phyloP scores from a whole-genome alignment of 2,797 vertebrate species.

The Pseudocheirus occidentalis region DNA sequence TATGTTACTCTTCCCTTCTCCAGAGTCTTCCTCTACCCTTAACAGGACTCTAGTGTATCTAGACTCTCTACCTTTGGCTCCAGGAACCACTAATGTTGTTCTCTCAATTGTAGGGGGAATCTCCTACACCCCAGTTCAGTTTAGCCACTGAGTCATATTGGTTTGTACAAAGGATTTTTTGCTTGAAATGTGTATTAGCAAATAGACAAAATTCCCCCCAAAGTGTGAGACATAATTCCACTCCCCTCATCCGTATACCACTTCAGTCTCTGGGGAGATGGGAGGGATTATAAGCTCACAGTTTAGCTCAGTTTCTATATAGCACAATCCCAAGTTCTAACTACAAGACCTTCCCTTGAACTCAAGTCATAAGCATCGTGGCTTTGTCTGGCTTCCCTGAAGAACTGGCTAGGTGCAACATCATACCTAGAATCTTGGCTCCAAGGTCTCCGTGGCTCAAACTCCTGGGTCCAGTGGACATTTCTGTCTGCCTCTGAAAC shows the following conservation, averaged over 20 bases:
- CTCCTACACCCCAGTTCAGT: background rate
- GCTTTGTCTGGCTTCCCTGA: background rate
- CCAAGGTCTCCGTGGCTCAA: background rate
- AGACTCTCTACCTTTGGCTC: background rate
- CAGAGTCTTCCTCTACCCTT: background rate
- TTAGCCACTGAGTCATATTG: background rate
- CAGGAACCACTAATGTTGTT: background rate
- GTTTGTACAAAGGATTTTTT: background rate
- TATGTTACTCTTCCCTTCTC: background rate
- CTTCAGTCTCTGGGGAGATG: too few relatives aligned
- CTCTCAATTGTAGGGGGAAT: background rate
- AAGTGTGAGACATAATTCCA: too few relatives aligned
- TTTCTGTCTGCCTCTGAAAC: background rate
- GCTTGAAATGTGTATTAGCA: background rate
- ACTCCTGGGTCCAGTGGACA: background rate
- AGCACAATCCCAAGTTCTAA: too few relatives aligned
- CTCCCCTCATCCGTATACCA: too few relatives aligned
- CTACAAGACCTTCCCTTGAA: background rate
- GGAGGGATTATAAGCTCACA: too few relatives aligned
- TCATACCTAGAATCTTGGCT: background rate
- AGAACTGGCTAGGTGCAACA: background rate
- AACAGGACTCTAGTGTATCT: background rate
- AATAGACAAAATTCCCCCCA: background rate
- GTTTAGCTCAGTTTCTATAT: too few relatives aligned
- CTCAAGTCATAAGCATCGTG: background rate